A percentile compares a stretch with the other conserved stretches of the same genome.
phyloP scores from a whole-genome alignment of 2,888 invertebrate genomes.

The Aspidiotus rigidus region DNA sequence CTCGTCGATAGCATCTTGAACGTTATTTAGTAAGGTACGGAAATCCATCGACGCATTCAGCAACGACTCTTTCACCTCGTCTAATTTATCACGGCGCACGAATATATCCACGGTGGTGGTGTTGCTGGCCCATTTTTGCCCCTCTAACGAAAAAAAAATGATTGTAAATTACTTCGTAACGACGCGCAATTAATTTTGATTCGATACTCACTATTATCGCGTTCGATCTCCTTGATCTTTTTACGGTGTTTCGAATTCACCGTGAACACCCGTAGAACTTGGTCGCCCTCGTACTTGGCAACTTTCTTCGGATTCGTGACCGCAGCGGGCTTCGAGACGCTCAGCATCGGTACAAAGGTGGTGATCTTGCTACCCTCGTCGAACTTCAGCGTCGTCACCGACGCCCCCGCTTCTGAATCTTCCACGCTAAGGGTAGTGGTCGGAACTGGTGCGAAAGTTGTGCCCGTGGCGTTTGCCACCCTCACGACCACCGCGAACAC shows the following conservation, averaged over 20 bases:
- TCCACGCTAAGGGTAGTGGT: slow-evolving; percentile 4
- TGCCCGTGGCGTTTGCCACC: background rate
- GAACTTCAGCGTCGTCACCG: slow-evolving; percentile 8
- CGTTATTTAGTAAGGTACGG: slow-evolving; percentile 64
- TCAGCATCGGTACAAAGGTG: slow-evolving; percentile 22
- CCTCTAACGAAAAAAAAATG: slow-evolving; percentile 45
- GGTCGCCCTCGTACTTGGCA: slow-evolving; percentile 64
- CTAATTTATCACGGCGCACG: slow-evolving; percentile 56
- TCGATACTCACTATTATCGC: slow-evolving; percentile 49
- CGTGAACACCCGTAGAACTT: slow-evolving; percentile 61
- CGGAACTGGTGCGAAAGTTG: background rate
- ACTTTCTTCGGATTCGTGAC: slow-evolving; percentile 1
- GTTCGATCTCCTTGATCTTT: slow-evolving; percentile 49
- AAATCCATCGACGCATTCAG: slow-evolving; percentile 55
- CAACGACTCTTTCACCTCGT: slow-evolving; percentile 55
- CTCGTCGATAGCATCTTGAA: slow-evolving; percentile 66
- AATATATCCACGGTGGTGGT: slow-evolving; percentile 58
- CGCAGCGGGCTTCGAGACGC: background rate
- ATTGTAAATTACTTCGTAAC: too few relatives aligned
- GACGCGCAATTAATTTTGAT: too few relatives aligned
- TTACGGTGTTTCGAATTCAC: slow-evolving; percentile 49
- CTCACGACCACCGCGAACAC: slow-evolving; percentile 1
- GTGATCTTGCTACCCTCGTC: slow-evolving; percentile 17
- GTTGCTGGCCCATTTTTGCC: slow-evolving; percentile 56
- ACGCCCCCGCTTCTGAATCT: background rate